A percentile compares a stretch with the other conserved stretches of the same genome.
Evolutionary conservation across 2,797 vertebrate species (phyloP).

Genomic region (Aphelocoma californica): DNA sequence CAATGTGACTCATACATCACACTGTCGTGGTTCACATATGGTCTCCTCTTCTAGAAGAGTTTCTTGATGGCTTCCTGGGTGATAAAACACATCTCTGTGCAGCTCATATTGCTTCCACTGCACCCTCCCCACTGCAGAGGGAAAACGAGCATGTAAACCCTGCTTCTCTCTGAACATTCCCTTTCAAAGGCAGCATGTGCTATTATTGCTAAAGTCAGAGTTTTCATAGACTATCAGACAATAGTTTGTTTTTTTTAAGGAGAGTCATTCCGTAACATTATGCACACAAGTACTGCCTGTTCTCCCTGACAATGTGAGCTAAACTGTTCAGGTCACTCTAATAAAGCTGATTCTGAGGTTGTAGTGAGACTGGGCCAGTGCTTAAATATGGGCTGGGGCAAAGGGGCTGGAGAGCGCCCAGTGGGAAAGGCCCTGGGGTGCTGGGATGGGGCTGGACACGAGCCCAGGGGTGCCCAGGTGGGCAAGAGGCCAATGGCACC

Average conservation of each 20-base stretch:
- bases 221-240: not conserved
- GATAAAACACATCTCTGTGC: not conserved
- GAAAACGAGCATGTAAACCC: not conserved
- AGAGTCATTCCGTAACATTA: not conserved
- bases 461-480: not conserved
- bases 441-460: not conserved
- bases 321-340: not conserved
- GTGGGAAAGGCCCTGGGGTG: not conserved
- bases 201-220: not conserved
- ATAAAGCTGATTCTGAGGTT: not conserved
- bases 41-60: not conserved
- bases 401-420: not conserved
- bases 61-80: not conserved
- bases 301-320: not conserved
- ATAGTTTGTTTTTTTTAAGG: not conserved
- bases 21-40: not conserved
- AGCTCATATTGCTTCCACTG: not conserved
- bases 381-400: not conserved
- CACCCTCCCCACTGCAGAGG: not conserved
- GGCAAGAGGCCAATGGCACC: not conserved
- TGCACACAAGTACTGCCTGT: too few relatives aligned
- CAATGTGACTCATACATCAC: constrained; percentile 14
- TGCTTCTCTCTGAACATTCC: not conserved
- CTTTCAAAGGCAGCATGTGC: not conserved
- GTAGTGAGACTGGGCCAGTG: not conserved